Evolutionary conservation across 2,888 invertebrate species (phyloP), one percentile per base, ranked within the genome.

Genomic region (Entomobrya multifasciata): DNA sequence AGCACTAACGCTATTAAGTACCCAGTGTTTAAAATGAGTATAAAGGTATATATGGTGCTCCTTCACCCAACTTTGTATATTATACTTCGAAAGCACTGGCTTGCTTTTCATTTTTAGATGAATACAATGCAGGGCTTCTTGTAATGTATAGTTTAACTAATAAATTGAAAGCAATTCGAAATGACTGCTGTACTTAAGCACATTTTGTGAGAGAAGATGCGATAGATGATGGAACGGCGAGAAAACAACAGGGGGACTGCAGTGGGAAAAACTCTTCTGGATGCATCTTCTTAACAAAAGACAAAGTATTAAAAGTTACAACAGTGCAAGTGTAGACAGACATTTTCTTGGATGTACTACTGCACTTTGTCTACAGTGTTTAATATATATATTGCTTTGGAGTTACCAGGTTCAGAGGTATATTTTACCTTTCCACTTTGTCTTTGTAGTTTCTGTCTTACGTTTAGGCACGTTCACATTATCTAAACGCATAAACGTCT

Each of bases 161-260:
- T 84, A 78, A 84, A 84, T 84, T 67, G 84, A 47, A 55, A 84
- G 52, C 84, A 47, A 62, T 84, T 77, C 41, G 20, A 55, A 57
- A 70, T 27, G 47, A 78, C 60, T 76, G 36, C 41, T 41, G 20
- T 41, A 60, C 60, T 3, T 70, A 36, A 22, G 60, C 22, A 60
- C 3, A 2, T 60, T 22, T 15, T 77, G n/a, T n/a, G n/a, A n/a
- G n/a, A n/a, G n/a, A n/a, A n/a, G n/a, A n/a, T n/a, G 13, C 8
- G 0, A 25, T 5, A 25, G 57, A 11, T 57, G 17, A 57, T 11
- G 22, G 17, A 22, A 57, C 8, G 36, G 36, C 4, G 25, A 57
- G 25, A 57, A 57, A 17, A 17, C 0, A 17, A 2, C 5, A 57
- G 25, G 11, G 22, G 57, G 3, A 25, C 25, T 22, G 25, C 57